These are phyloP conservation scores for Nomada goodeniana DNA, from an alignment of 2,888 invertebrate species.

Conservation along the genomic window DNA sequence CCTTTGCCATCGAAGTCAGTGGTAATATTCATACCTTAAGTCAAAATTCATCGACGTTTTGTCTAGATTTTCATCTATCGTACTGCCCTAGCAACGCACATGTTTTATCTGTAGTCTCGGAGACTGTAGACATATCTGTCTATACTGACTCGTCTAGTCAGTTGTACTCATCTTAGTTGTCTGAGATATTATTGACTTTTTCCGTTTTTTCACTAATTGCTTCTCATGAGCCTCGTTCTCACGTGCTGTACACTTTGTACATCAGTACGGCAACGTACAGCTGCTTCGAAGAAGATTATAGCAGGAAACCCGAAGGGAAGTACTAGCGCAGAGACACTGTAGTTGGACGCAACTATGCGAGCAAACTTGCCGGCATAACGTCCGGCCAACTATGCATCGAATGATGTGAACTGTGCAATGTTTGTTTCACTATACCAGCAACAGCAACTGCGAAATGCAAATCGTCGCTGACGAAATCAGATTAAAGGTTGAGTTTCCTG, in stretches of 20 bases:
- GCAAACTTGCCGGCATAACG: conserved; percentile 52
- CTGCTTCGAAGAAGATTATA: conserved; percentile 37
- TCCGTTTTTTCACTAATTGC: background rate
- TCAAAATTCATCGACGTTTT: conserved; percentile 8
- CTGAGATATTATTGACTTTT: background rate
- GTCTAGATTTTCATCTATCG: background rate
- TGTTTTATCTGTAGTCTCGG: too few relatives aligned
- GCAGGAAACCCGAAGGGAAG: conserved; percentile 46
- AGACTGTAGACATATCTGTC: background rate
- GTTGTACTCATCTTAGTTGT: too few relatives aligned
- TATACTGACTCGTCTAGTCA: background rate
- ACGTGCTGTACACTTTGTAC: background rate
- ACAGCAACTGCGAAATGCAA: conserved; percentile 34
- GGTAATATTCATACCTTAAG: conserved; percentile 8
- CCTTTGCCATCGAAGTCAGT: conserved; percentile 49
- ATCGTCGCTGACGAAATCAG: conserved; percentile 55
- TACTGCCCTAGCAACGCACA: too few relatives aligned
- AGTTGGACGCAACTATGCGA: conserved; percentile 42
- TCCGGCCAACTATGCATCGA: conserved; percentile 53
- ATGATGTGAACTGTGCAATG: conserved; percentile 51
- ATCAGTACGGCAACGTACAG: conserved; percentile 12
- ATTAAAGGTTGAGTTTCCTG: conserved; percentile 40
- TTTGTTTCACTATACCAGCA: conserved; percentile 33
- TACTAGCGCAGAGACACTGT: conserved; percentile 16
- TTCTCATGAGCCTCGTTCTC: background rate